Evolutionary conservation across 2,113 vertebrate genomes (phyloP).

Genomic region (Calidris pygmaea): DNA sequence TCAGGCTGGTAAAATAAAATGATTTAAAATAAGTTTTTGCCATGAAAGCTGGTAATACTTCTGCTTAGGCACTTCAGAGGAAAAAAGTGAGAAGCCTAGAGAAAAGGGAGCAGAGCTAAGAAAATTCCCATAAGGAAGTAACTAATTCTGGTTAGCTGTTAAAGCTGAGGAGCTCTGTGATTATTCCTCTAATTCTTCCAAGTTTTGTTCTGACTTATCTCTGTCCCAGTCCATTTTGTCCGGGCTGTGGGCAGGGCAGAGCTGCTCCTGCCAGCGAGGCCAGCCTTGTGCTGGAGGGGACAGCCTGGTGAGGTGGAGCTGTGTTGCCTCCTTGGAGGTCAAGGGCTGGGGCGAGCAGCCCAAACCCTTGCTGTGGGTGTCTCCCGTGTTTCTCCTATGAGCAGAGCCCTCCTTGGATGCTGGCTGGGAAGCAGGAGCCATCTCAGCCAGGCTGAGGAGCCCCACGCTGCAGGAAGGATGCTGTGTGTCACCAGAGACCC

Average conservation of each 20-base stretch:
- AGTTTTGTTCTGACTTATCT: neutral
- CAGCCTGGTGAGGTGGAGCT: neutral
- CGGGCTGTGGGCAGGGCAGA: neutral
- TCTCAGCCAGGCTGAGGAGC: neutral
- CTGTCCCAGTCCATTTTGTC: neutral
- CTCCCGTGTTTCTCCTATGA: neutral
- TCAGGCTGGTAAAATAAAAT: neutral
- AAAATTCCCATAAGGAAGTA: neutral
- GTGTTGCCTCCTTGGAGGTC: neutral
- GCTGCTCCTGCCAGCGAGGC: accelerated
- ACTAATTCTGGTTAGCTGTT: neutral
- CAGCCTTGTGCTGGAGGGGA: neutral
- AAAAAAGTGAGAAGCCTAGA: neutral
- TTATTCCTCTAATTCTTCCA: neutral
- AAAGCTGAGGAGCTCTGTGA: neutral
- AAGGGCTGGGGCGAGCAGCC: neutral
- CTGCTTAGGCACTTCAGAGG: neutral
- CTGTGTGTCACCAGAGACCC: neutral
- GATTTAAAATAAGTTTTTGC: neutral
- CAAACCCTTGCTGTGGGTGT: neutral
- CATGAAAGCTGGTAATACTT: neutral
- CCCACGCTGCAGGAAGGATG: neutral
- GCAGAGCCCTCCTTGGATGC: neutral
- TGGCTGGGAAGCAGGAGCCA: neutral
- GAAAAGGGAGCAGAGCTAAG: neutral